These are phyloP conservation scores for Corythaixoides concolor DNA, from an alignment of 2,113 vertebrate genomes.

Conservation along the genomic window DNA sequence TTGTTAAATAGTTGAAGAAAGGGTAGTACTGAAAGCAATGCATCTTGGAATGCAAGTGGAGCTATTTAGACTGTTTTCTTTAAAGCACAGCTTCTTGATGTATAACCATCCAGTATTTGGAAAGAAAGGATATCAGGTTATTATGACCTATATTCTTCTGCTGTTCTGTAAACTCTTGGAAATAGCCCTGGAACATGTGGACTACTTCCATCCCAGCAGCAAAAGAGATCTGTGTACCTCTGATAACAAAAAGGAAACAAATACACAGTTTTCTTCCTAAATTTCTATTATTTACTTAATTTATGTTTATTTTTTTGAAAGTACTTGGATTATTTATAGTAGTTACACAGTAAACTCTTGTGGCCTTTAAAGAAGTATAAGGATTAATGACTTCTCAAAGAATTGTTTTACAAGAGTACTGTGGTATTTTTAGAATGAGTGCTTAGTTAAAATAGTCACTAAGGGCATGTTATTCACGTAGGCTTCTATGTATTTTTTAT, in stretches of 20 bases:
- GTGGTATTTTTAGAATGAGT: slow-evolving; percentile 11
- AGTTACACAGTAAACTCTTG: neutral
- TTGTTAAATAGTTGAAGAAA: neutral
- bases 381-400: slow-evolving; percentile 8
- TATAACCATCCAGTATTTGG: neutral
- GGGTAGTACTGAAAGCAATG: neutral
- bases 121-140: neutral
- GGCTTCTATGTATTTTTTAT: neutral
- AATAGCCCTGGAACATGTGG: neutral
- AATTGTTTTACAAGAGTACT: slow-evolving; percentile 4
- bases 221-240: neutral
- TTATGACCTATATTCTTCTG: neutral
- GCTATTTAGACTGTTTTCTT: neutral
- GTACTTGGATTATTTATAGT: neutral
- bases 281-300: neutral
- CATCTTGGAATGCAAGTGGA: neutral
- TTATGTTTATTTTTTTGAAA: slow-evolving; percentile 1
- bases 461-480: neutral
- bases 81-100: neutral
- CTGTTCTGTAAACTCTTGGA: neutral
- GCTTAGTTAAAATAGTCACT: slow-evolving; percentile 20
- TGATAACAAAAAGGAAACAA: neutral
- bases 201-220: neutral
- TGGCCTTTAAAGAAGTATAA: neutral
- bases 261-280: neutral